Conservation (phyloP, 2,113 vertebrate genomes). For the Chamaetylas fuelleborni region DNA sequence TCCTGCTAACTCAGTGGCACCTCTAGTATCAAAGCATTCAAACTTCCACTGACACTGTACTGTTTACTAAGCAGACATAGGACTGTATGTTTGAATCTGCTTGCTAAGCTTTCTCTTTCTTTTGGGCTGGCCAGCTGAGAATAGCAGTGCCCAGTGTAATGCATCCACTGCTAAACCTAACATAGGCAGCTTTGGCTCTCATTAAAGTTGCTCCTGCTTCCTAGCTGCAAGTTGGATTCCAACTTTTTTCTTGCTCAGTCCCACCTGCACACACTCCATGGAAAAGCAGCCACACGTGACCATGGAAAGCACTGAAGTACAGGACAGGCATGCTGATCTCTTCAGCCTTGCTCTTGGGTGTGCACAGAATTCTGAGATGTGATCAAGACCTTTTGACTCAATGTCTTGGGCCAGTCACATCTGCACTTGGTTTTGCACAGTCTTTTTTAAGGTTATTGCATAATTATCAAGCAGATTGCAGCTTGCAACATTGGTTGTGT, state of each 20-base stretch:
- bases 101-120: not conserved
- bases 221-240: not conserved
- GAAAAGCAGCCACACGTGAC: not conserved
- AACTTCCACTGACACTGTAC: not conserved
- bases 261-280: not conserved
- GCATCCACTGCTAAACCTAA: not conserved
- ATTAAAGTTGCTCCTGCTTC: not conserved
- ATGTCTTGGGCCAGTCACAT: not conserved
- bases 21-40: not conserved
- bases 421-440: not conserved
- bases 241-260: not conserved
- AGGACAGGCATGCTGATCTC: not conserved
- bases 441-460: not conserved
- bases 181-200: not conserved
- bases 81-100: not conserved
- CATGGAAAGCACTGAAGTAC: not conserved
- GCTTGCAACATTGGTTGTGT: not conserved
- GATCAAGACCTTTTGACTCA: not conserved
- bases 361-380: not conserved
- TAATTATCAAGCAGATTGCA: not conserved
- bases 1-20: not conserved
- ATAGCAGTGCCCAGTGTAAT: not conserved
- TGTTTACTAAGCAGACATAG: not conserved
- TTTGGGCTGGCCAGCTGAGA: not conserved
- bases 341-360: not conserved